Base-by-base conservation (phyloP, 2,888 invertebrate species). In the Mimas tiliae region DNA sequence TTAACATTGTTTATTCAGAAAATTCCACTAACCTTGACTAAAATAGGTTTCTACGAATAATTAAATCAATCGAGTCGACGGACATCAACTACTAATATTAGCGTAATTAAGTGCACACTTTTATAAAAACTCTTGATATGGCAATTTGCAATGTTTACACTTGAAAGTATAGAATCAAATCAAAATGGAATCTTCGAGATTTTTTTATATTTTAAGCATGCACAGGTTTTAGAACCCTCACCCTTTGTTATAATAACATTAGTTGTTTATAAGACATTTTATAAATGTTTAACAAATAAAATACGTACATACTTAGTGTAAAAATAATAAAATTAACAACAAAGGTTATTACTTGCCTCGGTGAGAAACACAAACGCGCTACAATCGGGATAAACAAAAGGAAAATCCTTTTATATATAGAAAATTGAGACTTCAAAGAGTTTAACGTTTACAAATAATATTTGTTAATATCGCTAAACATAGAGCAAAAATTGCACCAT, bases 1-100 rank as follows among this genome's bases (percentile, higher is more conserved):
- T 66, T 63, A 68, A 11, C 50, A 72, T 62, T 71, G 65, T 69
- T 55, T 64, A 75, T 50, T 16, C 48, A n/a, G 16, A 55, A 16
- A 42, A 42, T 38, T 42, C 1, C 11, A 42, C 6, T 38, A 58
- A 58, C 12, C 58, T 58, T 58, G 19, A 42, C 16, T 16, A 58
- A 14, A 19, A 16, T 34, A 16, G 38, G 21, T 42, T 58, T 19
- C 12, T 42, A 58, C 1, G 7, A 58, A 58, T 34, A n/a, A 38
- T 6, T 42, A 12, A 42, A 58, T 38, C 12, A 38, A 16, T 42
- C 19, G n/a, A n/a, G n/a, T n/a, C n/a, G n/a, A 19, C 7, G 19
- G 2, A 42, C 4, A 55, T 2, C 8, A 12, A 42, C 42, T 42
- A 16, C 4, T 19, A 16, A 19, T 11, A 21, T n/a, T 42, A 21